Conservation (phyloP, 2,113 vertebrate species). For the Stigmatopora argus region DNA sequence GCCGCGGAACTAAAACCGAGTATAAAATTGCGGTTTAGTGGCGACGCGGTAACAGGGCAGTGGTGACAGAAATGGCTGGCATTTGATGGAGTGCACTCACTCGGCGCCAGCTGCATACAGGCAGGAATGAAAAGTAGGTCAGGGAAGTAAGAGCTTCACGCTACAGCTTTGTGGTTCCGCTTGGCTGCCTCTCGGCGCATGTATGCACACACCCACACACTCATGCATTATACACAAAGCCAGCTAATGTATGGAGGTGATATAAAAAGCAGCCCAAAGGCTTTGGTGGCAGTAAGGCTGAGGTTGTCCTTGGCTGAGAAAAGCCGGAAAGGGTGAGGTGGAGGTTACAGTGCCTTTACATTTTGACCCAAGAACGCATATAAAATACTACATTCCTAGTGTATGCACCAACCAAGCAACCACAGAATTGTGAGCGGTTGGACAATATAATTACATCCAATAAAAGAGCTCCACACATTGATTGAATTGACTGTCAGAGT, state of each 20-base stretch:
- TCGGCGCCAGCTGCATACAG: conserved; percentile 60
- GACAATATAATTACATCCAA: neutral
- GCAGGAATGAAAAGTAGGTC: conserved; percentile 63
- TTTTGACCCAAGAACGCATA: neutral
- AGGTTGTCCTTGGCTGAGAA: conserved; percentile 35
- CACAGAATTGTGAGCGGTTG: neutral
- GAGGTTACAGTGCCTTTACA: neutral
- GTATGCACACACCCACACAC: conserved; percentile 30
- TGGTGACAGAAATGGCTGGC: conserved; percentile 56
- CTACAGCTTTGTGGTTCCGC: conserved; percentile 31
- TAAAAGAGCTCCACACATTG: neutral
- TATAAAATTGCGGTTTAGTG: conserved; percentile 16
- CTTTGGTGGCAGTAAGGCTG: conserved; percentile 49
- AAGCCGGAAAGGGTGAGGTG: conserved; percentile 21
- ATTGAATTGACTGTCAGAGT: neutral
- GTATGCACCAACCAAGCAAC: neutral
- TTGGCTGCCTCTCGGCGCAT: conserved; percentile 34
- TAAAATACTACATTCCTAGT: neutral
- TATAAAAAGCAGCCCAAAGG: conserved; percentile 45
- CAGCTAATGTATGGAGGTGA: conserved; percentile 29
- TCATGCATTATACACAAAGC: conserved; percentile 34
- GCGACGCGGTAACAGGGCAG: conserved; percentile 37
- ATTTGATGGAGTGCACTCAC: conserved; percentile 56
- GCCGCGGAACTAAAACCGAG: conserved; percentile 23
- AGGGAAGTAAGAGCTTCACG: conserved; percentile 48